Evolutionary conservation across 2,113 vertebrate species (phyloP).

Genomic region (Kryptolebias marmoratus): DNA sequence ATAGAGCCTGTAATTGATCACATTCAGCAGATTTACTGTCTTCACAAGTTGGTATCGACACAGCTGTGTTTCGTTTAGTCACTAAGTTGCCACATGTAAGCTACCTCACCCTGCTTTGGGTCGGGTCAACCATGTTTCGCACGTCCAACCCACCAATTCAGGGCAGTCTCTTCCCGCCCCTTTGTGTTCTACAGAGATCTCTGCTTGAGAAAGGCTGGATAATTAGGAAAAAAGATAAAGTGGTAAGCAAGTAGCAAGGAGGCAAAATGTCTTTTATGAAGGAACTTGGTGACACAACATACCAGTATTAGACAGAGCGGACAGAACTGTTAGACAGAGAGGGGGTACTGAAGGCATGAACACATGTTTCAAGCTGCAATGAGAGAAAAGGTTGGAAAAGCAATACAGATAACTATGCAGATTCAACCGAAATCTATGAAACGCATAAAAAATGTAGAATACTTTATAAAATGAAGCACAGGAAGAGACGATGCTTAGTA

Average conservation of each 20-base stretch:
- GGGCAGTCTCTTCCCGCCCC: no score
- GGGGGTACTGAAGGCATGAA: conserved; percentile 85
- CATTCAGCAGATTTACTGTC: no score
- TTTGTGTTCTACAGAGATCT: no score
- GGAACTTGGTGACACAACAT: conserved; percentile 73
- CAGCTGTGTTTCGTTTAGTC: no score
- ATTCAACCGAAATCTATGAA: conserved; percentile 18
- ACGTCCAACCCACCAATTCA: no score
- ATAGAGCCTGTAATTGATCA: no score
- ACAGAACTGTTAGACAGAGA: conserved; percentile 89
- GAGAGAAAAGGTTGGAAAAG: conserved; percentile 35
- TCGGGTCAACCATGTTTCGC: no score
- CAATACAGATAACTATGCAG: conserved; percentile 1
- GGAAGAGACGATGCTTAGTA: conserved; percentile 11
- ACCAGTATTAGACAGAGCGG: conserved; percentile 89
- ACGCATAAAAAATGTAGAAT: conserved; percentile 12
- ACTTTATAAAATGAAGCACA: conserved; percentile 11
- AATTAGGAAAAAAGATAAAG: neutral
- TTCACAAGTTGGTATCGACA: no score
- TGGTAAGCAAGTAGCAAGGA: conserved; percentile 14
- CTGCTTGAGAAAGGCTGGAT: neutral
- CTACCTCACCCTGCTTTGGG: no score
- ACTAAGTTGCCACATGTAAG: no score
- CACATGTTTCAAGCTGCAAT: conserved; percentile 86
- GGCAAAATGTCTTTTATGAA: conserved; percentile 26